Evolutionary conservation across 23 tunicate genomes (phyloP).

Genomic region (Corella eumyota): DNA sequence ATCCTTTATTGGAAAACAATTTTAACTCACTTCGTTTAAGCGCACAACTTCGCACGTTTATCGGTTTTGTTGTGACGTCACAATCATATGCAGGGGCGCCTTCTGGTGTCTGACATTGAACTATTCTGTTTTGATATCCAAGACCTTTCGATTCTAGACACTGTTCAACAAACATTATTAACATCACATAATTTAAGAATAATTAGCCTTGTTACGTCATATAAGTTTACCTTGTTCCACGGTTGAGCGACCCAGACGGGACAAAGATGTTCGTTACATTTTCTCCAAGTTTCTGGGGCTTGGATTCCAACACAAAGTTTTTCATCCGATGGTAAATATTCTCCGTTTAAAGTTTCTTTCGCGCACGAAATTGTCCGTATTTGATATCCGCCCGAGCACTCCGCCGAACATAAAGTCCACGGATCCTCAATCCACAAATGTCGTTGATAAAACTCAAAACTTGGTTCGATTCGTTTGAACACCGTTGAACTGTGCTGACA

Average conservation of each 20-base stretch:
- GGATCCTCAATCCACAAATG: conserved; percentile 38
- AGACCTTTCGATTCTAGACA: conserved; percentile 43
- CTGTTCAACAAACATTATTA: conserved; percentile 12
- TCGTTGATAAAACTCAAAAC: conserved; percentile 3
- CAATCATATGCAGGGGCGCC: conserved; percentile 25
- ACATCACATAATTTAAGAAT: neutral
- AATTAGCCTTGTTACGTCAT: neutral
- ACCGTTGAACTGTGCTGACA: no score
- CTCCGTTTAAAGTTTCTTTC: conserved; percentile 17
- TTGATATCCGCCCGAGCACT: conserved; percentile 50
- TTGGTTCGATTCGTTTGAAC: neutral
- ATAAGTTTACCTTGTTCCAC: conserved; percentile 42
- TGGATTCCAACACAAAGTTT: neutral
- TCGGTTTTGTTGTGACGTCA: conserved; percentile 17
- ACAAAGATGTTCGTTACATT: conserved; percentile 41
- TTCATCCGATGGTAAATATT: neutral
- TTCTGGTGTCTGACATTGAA: conserved; percentile 25
- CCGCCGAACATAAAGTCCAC: conserved; percentile 51
- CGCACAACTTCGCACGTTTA: no score
- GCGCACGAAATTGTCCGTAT: conserved; percentile 36
- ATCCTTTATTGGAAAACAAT: no score
- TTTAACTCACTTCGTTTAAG: no score
- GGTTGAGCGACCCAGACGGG: conserved; percentile 31
- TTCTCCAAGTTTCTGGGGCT: conserved; percentile 13
- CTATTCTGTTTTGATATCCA: conserved; percentile 46